Conservation (phyloP, 2,113 vertebrate species). For the Mustelus asterias region DNA sequence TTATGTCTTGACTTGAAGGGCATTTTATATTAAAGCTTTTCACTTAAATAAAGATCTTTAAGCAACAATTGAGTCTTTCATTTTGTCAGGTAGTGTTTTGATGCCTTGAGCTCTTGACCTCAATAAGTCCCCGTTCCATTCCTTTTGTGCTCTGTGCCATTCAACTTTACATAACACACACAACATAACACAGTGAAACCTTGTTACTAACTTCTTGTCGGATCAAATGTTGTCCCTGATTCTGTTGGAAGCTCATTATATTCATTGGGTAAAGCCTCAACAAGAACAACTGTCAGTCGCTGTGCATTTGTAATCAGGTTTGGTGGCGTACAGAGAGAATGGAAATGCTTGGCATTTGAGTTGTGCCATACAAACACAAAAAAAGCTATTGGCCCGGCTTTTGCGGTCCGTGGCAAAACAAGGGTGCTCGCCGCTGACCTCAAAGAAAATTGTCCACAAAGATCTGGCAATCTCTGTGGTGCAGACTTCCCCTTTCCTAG, state of each 20-base stretch:
- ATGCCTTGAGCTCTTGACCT: slow-evolving; percentile 21
- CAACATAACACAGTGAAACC: slow-evolving; percentile 19
- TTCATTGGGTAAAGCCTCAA: neutral
- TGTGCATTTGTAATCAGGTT: slow-evolving; percentile 2
- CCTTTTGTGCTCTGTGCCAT: slow-evolving; percentile 11
- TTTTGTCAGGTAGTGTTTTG: slow-evolving; percentile 27
- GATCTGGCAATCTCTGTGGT: neutral
- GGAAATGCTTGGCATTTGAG: neutral
- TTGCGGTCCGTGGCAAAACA: neutral
- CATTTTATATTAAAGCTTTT: neutral
- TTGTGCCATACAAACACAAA: neutral
- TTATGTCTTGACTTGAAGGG: neutral
- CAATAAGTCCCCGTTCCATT: slow-evolving; percentile 4
- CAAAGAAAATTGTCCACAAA: neutral
- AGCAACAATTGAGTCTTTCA: neutral
- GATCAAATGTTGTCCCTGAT: slow-evolving; percentile 7
- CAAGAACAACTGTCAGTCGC: neutral
- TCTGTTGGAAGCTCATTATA: neutral
- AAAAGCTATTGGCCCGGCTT: neutral
- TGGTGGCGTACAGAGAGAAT: neutral
- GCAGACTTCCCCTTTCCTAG: neutral
- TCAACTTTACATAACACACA: slow-evolving; percentile 12
- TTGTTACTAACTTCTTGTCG: slow-evolving; percentile 10
- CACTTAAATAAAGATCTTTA: neutral
- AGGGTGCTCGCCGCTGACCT: neutral